Evolutionary conservation across 1,140 invertebrate genomes (phyloP), one percentile per base, ranked within the genome.

Genomic region (Pseudoatta argentina): DNA sequence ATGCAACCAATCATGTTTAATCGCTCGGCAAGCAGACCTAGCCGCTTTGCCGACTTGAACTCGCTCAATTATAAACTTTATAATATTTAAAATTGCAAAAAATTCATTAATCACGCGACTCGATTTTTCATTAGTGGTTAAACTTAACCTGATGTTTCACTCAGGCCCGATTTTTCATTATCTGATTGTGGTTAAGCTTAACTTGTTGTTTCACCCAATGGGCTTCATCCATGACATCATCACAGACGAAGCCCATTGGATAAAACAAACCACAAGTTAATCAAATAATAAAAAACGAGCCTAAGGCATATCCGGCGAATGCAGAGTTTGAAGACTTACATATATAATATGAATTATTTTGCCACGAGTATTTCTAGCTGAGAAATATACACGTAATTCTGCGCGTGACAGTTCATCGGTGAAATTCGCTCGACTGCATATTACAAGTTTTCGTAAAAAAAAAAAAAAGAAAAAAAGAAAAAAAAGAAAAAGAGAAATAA

Each of bases 21-120:
- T 44, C 1, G 10, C 39, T 44, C 10, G 39, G 10, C 10, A 44
- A 44, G 10, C 39, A 44, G 10, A 44, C 39, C 10, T 12, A 44
- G 8, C 10, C 8, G 39, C 39, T 44, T 44, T 44, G 8, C 39
- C 10, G 39, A 44, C 8, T 44, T 12, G 39, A 44, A 44, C 2
- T 44, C 1, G 8, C 2, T 10, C 39, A 44, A 44, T 44, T 67
- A 39, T 57, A 57, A 79, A 81, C 48, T 55, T 57, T 21, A 0
- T 53, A 53, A 66, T 34, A 71, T 39, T 59, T 82, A 72, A 48
- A 66, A 39, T 10, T 39, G 51, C 18, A 53, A 34, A n/a, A 59
- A 82, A 72, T 21, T 72, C 59, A 48, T 59, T 82, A 72, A 82
- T 82, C 66, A 72, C 66, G 67, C 67, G 4, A 1, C 10, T 10